Percentiles rank a stretch among this genome's conserved stretches.
phyloP scores from a whole-genome alignment of 2,797 vertebrate species.

The Florisuga fusca region DNA sequence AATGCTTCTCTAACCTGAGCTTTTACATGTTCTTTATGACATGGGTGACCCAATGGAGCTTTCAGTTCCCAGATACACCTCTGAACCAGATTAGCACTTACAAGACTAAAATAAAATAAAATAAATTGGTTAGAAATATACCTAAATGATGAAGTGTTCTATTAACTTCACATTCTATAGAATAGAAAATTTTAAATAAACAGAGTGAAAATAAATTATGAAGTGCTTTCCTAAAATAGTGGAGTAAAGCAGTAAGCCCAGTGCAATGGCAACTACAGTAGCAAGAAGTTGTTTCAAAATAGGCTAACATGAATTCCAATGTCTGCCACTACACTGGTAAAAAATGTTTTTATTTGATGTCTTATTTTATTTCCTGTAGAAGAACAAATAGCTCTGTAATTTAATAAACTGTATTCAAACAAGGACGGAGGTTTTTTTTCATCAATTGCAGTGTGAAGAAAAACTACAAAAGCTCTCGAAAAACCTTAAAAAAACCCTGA shows the following conservation, averaged over 20 bases:
- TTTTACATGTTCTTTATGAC: constrained; percentile 81
- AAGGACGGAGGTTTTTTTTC: not conserved
- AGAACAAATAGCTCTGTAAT: not conserved
- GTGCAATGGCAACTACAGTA: not conserved
- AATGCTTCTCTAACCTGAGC: constrained; percentile 84
- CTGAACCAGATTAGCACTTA: constrained; percentile 81
- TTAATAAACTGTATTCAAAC: not conserved
- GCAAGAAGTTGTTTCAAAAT: not conserved
- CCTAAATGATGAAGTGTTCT: not conserved
- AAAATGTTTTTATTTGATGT: not conserved
- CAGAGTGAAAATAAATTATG: not conserved
- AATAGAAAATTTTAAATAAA: not conserved
- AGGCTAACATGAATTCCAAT: not conserved
- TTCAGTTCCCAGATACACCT: constrained; percentile 85
- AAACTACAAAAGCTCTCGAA: not conserved
- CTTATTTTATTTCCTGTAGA: constrained; percentile 8
- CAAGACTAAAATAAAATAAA: constrained; percentile 79
- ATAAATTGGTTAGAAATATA: not conserved
- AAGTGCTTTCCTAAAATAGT: not conserved
- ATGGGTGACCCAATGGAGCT: constrained; percentile 72
- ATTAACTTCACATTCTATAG: not conserved
- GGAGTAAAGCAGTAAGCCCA: not conserved
- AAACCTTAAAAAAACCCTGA: not conserved
- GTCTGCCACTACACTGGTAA: not conserved
- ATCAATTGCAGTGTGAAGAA: not conserved